A percentile compares a stretch with the other conserved stretches of the same genome.
phyloP scores from a whole-genome alignment of 2,888 invertebrate genomes.

The Gnatocerus cornutus region DNA sequence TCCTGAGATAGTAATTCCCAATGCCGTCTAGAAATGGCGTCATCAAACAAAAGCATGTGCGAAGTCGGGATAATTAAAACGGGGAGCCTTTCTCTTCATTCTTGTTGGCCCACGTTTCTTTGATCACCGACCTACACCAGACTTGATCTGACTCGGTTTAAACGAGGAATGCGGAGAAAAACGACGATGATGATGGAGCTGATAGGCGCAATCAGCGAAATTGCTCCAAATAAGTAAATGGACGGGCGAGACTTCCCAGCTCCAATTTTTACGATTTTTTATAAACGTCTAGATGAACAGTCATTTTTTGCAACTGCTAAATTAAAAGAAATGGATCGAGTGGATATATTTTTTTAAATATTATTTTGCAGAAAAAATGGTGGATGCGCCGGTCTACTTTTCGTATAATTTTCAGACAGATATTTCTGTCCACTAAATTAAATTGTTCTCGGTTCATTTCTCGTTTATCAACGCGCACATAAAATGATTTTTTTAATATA shows the following conservation, averaged over 20 bases:
- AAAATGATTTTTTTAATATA: conserved; percentile 1
- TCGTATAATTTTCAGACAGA: no score
- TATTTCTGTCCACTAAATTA: no score
- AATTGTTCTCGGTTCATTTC: neutral
- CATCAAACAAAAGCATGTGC: conserved; percentile 67
- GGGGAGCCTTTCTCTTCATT: conserved; percentile 56
- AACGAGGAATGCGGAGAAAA: conserved; percentile 9
- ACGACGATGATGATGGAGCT: conserved; percentile 12
- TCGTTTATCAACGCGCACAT: neutral
- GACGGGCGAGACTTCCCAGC: conserved; percentile 5
- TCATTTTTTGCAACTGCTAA: neutral
- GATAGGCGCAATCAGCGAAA: conserved; percentile 26
- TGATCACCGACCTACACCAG: conserved; percentile 41
- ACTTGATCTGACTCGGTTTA: conserved; percentile 5
- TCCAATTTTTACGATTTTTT: neutral
- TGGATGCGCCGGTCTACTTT: no score
- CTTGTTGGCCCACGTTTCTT: conserved; percentile 44
- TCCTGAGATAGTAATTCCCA: conserved; percentile 58
- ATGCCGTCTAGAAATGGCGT: conserved; percentile 63
- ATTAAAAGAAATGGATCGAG: neutral
- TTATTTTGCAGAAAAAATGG: no score
- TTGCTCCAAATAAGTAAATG: conserved; percentile 6
- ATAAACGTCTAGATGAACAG: neutral
- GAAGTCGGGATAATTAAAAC: conserved; percentile 67
- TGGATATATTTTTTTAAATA: no score